Evolutionary conservation across 2,888 invertebrate genomes (phyloP), one percentile per base, ranked within the genome.

Genomic region (Lumbricus terrestris): DNA sequence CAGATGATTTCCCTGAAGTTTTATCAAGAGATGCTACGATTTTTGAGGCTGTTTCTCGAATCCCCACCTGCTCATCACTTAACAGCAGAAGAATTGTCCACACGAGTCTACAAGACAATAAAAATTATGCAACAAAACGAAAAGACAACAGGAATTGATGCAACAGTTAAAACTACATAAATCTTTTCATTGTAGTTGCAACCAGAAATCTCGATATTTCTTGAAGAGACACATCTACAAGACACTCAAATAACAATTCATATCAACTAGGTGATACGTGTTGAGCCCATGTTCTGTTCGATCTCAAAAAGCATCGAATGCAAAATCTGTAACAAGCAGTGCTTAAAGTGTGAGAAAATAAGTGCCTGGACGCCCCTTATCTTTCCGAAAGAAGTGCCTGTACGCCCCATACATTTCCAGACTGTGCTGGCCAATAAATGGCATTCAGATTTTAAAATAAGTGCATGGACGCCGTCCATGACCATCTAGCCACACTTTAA

Each of bases 31-130:
- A 42, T 29, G 35, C 35, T 40, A 90, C 47, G n/a, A 88, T 88
- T 54, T 54, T 29, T 5, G 88, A 35, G 0, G 90, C 90, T 34
- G 18, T 33, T 20, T 40, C 42, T 54, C 90, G 83, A 33, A 88
- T 37, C 33, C 88, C 90, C n/a, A 40, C 35, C 23, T 47, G 83
- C 34, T 90, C 90, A 35, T 90, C 90, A 47, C 37, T 90, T 34
- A 90, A 88, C 37, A 88, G 88, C 85, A 85, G 34, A 85, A 85
- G 85, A 85, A 85, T 85, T 15, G 85, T 85, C 85, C 85, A 85
- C 8, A 85, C 29, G 18, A 85, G 34, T 23, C 85, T 85, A 85
- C 8, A 85, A 85, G 35, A 20, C 5, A 35, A 34, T 35, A 37
- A 33, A 29, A n/a, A 11, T 69, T n/a, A n/a, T 11, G n/a, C 69